These are phyloP conservation scores for Antedon mediterranea DNA, from an alignment of 53 echinoderm and acorn worm species.

Conservation along the genomic window DNA sequence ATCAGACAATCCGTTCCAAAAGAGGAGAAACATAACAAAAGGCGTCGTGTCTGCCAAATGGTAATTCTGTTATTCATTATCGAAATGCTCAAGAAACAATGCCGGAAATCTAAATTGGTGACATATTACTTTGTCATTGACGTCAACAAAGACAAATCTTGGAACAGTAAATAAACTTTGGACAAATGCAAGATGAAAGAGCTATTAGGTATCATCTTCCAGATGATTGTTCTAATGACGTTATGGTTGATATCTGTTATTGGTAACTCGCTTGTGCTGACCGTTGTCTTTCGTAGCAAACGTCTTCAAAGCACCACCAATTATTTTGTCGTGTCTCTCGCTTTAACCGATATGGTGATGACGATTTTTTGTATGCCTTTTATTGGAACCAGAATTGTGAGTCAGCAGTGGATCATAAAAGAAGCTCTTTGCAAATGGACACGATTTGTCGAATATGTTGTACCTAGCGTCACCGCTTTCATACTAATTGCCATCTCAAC, in stretches of 20 bases:
- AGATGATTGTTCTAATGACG: neutral
- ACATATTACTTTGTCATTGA: too few species aligned
- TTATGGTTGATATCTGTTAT: constrained; percentile 63
- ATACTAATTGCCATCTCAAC: constrained; percentile 68
- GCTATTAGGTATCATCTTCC: neutral
- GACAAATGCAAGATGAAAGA: neutral
- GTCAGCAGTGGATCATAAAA: constrained; percentile 53
- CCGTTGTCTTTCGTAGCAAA: constrained; percentile 59
- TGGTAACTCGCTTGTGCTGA: constrained; percentile 63
- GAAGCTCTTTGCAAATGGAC: constrained; percentile 63
- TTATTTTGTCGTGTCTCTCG: constrained; percentile 91
- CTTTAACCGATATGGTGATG: constrained; percentile 69
- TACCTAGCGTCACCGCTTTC: constrained; percentile 59
- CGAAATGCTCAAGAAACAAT: too few species aligned
- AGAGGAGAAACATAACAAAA: too few species aligned
- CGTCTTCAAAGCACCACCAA: constrained; percentile 91
- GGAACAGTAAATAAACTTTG: too few species aligned
- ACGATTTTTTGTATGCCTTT: constrained; percentile 76
- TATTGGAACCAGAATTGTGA: constrained; percentile 33
- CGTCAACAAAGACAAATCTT: too few species aligned
- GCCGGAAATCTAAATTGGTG: too few species aligned
- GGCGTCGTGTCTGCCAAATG: too few species aligned
- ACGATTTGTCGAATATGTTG: constrained; percentile 61
- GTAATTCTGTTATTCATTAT: too few species aligned
- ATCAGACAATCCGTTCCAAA: too few species aligned